Percentiles rank a stretch among this genome's conserved stretches.
Evolutionary conservation across 1,140 invertebrate species (phyloP).

Genomic region (Glomeris maerens): DNA sequence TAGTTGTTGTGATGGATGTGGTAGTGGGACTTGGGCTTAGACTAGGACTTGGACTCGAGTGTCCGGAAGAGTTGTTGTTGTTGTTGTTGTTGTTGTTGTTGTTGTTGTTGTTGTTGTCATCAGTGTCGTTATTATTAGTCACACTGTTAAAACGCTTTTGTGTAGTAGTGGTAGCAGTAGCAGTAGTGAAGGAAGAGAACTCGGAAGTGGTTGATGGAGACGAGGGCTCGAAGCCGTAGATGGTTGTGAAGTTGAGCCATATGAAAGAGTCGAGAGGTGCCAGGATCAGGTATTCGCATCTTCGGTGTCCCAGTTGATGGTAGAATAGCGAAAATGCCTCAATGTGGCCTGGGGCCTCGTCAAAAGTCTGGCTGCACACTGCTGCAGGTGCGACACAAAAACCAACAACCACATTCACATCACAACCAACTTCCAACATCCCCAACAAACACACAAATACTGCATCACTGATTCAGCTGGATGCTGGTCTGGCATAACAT

Average conservation of each 20-base stretch:
- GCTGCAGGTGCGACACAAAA: neutral
- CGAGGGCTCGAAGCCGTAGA: neutral
- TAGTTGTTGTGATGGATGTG: neutral
- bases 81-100: neutral
- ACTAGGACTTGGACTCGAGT: neutral
- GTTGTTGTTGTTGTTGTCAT: neutral
- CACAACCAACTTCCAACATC: too few relatives aligned
- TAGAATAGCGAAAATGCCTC: neutral
- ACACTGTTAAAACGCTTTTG: neutral
- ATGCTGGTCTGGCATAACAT: too few relatives aligned
- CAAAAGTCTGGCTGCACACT: constrained; percentile 4
- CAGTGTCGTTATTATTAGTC: neutral
- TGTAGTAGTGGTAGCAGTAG: neutral
- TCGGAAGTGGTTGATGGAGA: neutral
- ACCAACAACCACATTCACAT: too few relatives aligned
- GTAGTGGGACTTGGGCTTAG: too few relatives aligned
- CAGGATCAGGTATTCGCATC: constrained; percentile 2
- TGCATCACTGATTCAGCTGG: too few relatives aligned
- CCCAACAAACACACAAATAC: too few relatives aligned
- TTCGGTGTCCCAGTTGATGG: neutral
- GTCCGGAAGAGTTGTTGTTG: neutral
- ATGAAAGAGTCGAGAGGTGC: neutral
- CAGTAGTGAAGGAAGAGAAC: neutral
- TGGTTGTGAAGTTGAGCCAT: constrained; percentile 1
- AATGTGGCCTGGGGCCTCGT: constrained; percentile 4